These are phyloP conservation scores for Dryoscopus gambensis DNA, from an alignment of 2,113 vertebrate genomes.

Conservation along the genomic window DNA sequence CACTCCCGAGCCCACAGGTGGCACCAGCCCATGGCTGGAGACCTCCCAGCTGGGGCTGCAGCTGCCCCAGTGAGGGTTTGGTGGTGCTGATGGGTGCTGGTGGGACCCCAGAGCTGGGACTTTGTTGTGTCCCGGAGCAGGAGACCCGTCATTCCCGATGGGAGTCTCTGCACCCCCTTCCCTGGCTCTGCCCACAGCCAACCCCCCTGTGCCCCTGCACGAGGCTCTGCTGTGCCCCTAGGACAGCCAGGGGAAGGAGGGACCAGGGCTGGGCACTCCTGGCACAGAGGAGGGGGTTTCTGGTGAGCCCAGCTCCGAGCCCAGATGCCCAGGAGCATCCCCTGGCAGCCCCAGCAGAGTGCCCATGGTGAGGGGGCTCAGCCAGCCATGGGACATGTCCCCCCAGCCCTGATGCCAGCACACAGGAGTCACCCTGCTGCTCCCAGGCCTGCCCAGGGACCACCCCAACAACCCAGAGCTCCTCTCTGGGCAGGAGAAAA, in stretches of 20 bases:
- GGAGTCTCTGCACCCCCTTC: neutral
- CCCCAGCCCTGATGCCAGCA: fast-evolving
- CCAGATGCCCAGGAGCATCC: neutral
- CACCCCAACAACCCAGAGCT: too few species aligned
- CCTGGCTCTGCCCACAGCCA: neutral
- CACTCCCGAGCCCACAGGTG: fast-evolving
- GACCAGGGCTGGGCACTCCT: neutral
- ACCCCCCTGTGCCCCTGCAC: neutral
- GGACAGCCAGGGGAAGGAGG: neutral
- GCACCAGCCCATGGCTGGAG: fast-evolving
- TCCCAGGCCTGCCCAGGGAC: neutral
- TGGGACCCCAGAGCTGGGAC: neutral
- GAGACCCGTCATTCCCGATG: fast-evolving
- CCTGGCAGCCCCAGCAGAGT: too few species aligned
- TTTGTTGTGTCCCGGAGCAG: neutral
- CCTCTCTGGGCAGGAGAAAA: fast-evolving
- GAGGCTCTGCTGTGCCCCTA: neutral
- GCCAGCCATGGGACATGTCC: fast-evolving
- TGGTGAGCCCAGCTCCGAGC: neutral
- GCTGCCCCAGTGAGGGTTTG: fast-evolving
- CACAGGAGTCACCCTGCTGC: neutral
- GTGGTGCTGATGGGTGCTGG: fast-evolving
- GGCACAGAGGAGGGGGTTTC: neutral
- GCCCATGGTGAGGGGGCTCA: fast-evolving
- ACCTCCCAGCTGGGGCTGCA: neutral